phyloP scores from a whole-genome alignment of 2,888 invertebrate genomes.

The Corythucha ciliata region DNA sequence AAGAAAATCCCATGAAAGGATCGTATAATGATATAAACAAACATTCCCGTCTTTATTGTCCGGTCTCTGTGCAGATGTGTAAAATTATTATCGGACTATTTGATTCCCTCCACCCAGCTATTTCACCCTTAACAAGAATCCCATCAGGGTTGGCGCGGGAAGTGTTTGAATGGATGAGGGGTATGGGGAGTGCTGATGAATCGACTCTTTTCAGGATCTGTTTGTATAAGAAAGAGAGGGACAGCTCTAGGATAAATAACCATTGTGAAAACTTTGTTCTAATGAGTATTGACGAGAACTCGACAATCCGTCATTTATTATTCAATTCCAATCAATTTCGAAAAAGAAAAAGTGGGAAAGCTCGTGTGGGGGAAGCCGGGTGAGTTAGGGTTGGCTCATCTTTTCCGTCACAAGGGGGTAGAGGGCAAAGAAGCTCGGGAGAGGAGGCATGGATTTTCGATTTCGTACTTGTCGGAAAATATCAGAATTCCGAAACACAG shows the following conservation, averaged over 20 bases:
- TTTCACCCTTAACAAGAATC: too few species aligned
- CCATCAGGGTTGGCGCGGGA: too few species aligned
- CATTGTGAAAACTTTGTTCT: conserved; percentile 28
- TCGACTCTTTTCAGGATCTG: conserved; percentile 11
- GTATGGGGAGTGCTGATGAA: conserved; percentile 15
- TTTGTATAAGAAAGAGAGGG: conserved; percentile 9
- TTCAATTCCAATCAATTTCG: conserved; percentile 27
- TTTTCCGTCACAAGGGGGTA: too few species aligned
- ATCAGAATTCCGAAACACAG: too few species aligned
- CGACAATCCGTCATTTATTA: conserved; percentile 32
- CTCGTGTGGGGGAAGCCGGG: too few species aligned
- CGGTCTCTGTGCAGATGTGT: conserved; percentile 17
- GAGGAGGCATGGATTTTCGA: too few species aligned
- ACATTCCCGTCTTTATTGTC: background rate
- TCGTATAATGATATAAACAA: conserved; percentile 7
- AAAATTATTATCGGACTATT: conserved; percentile 25
- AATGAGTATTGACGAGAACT: conserved; percentile 32
- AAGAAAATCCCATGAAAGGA: too few species aligned
- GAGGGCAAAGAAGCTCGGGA: too few species aligned
- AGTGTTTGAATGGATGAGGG: too few species aligned
- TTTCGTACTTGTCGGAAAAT: too few species aligned
- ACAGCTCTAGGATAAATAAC: conserved; percentile 28
- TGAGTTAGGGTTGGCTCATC: too few species aligned
- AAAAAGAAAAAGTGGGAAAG: conserved; percentile 14
- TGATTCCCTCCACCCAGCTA: background rate